Evolutionary conservation across 2,888 invertebrate genomes (phyloP).

Genomic region (Phalangium opilio): DNA sequence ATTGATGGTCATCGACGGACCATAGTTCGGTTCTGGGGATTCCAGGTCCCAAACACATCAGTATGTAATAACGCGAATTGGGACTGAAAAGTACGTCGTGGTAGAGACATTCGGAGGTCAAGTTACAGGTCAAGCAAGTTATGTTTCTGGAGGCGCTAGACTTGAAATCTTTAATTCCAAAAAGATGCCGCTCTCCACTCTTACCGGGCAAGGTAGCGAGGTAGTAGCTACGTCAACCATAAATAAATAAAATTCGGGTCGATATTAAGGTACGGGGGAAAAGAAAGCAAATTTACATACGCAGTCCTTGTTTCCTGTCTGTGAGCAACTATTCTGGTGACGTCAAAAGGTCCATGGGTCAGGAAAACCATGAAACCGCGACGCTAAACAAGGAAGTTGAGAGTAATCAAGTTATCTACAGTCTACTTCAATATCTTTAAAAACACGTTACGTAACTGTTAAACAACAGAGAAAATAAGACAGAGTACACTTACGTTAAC

Average conservation of each 20-base stretch:
- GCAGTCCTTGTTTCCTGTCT: neutral
- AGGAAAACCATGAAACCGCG: neutral
- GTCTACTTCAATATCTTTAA: too few relatives aligned
- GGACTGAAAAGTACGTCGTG: neutral
- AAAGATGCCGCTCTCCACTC: constrained; percentile 76
- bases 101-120: neutral
- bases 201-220: constrained; percentile 67
- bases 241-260: too few relatives aligned
- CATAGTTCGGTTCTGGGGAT: neutral
- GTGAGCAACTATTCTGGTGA: neutral
- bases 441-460: too few relatives aligned
- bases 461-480: neutral
- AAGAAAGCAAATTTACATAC: neutral
- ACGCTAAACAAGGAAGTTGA: too few relatives aligned
- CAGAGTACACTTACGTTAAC: constrained; percentile 22
- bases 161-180: constrained; percentile 48
- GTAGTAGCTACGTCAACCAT: constrained; percentile 51
- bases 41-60: neutral
- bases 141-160: too few relatives aligned
- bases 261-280: too few relatives aligned
- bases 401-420: too few relatives aligned
- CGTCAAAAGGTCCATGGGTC: neutral
- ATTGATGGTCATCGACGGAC: neutral
- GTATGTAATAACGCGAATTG: neutral
- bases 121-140: neutral